Percentiles rank a stretch among this genome's conserved stretches.
These are phyloP conservation scores for Scortum barcoo DNA, from an alignment of 2,113 vertebrate species.

Conservation along the genomic window DNA sequence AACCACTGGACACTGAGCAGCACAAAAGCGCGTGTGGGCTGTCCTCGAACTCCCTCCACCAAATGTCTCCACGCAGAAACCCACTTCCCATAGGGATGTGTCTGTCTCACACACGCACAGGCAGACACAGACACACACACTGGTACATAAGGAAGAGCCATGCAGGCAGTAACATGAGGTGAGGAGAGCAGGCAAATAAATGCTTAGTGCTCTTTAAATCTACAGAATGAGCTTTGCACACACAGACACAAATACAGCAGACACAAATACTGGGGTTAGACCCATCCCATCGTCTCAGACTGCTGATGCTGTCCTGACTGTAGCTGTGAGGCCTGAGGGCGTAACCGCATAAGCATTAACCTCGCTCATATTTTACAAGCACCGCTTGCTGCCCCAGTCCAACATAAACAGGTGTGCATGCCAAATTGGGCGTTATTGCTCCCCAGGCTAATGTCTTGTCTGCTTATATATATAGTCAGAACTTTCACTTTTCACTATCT, in stretches of 20 bases:
- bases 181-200: conserved; percentile 38
- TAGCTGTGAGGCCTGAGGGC: conserved; percentile 80
- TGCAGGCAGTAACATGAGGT: conserved; percentile 21
- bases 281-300: conserved; percentile 69
- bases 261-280: conserved; percentile 65
- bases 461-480: conserved; percentile 57
- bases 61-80: conserved; percentile 67
- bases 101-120: conserved; percentile 16
- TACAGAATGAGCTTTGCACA: conserved; percentile 25
- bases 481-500: conserved; percentile 63
- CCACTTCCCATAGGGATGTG: conserved; percentile 67
- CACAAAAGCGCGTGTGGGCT: conserved; percentile 79
- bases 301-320: conserved; percentile 77
- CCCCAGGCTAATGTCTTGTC: conserved; percentile 74
- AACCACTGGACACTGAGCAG: conserved; percentile 76
- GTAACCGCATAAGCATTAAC: conserved; percentile 82
- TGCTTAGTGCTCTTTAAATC: conserved; percentile 24
- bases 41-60: conserved; percentile 73
- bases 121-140: background rate
- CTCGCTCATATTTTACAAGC: conserved; percentile 82
- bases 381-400: conserved; percentile 67
- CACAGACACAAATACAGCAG: conserved; percentile 41
- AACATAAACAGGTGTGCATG: conserved; percentile 83
- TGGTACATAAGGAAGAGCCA: background rate
- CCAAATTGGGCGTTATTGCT: conserved; percentile 78